Conservation (phyloP, 1,140 invertebrate genomes). For the Eciton burchellii region DNA sequence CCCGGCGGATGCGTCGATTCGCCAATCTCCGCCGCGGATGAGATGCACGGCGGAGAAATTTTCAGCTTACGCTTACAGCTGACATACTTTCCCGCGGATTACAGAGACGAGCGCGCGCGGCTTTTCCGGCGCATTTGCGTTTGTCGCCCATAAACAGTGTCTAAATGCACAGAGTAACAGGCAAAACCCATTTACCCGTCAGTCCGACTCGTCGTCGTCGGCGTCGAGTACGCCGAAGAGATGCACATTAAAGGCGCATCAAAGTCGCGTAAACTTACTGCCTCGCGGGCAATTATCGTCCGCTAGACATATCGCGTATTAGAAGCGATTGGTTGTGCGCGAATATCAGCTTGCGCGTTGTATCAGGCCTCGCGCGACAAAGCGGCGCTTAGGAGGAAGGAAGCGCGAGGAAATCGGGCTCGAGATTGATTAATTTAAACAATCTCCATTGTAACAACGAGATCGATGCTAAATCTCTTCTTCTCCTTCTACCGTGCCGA, state of each 20-base stretch:
- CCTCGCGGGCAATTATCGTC: conserved; percentile 55
- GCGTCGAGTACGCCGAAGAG: conserved; percentile 29
- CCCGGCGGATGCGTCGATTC: conserved; percentile 16
- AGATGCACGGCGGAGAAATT: conserved; percentile 6
- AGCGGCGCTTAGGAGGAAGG: not conserved
- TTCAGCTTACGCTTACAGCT: conserved; percentile 29
- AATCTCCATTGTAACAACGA: not conserved
- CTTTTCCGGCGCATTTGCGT: conserved; percentile 46
- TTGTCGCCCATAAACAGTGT: conserved; percentile 27
- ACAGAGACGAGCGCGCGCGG: conserved; percentile 17
- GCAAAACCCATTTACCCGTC: conserved; percentile 46
- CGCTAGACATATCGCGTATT: conserved; percentile 33
- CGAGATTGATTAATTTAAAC: not conserved
- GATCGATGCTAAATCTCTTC: not conserved
- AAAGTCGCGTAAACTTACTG: conserved; percentile 49
- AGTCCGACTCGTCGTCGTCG: conserved; percentile 8
- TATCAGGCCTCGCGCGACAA: not conserved
- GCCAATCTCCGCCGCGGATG: not conserved
- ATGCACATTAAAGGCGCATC: conserved; percentile 54
- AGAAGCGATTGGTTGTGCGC: not conserved
- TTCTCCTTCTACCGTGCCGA: no score
- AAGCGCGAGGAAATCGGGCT: conserved; percentile 27
- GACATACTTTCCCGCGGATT: conserved; percentile 48
- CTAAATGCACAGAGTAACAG: not conserved
- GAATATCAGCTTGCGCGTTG: conserved; percentile 16